phyloP scores from a whole-genome alignment of 2,888 invertebrate genomes.

The Dolomedes plantarius region DNA sequence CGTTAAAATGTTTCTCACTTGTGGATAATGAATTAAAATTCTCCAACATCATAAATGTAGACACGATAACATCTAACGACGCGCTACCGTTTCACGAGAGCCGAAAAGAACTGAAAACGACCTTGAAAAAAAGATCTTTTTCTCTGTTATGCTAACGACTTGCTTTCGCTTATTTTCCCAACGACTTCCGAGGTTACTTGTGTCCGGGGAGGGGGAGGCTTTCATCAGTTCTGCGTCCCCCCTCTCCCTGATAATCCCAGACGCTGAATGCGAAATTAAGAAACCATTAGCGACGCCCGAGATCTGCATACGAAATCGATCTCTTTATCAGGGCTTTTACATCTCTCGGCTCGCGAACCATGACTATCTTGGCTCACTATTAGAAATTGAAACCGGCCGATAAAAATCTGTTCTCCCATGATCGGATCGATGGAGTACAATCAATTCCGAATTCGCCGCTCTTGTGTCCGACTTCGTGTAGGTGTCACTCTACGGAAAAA shows the following conservation, averaged over 20 bases:
- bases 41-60: too few species aligned
- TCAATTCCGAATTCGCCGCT: constrained; percentile 5
- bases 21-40: too few species aligned
- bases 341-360: neutral
- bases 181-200: too few species aligned
- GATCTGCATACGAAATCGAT: neutral
- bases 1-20: too few species aligned
- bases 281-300: neutral
- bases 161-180: too few species aligned
- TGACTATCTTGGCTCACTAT: constrained; percentile 11
- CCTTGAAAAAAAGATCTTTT: too few species aligned
- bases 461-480: neutral
- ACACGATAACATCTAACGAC: too few species aligned
- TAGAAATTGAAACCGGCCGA: constrained; percentile 10
- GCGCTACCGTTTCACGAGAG: too few species aligned
- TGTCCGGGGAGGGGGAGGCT: neutral
- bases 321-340: neutral
- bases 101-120: too few species aligned
- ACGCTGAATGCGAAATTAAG: neutral
- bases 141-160: too few species aligned
- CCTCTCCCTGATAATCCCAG: neutral
- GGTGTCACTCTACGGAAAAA: too few species aligned
- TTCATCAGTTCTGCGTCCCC: neutral
- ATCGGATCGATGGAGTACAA: neutral
- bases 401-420: neutral